Evolutionary conservation across 1,140 invertebrate species (phyloP).

Genomic region (Bacillus rossius): DNA sequence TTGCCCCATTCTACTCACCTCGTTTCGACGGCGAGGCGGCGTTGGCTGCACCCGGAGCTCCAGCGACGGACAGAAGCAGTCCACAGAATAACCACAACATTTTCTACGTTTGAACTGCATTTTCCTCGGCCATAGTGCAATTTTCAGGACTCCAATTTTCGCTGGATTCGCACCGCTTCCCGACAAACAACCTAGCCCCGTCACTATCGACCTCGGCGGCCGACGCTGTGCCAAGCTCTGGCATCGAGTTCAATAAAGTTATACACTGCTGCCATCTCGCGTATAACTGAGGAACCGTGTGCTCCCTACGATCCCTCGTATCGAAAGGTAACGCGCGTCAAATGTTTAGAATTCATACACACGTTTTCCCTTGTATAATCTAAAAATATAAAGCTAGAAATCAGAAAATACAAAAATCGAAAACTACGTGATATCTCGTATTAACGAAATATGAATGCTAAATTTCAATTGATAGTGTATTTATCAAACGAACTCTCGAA

Average conservation of each 20-base stretch:
- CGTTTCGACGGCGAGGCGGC: conserved; percentile 13
- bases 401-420: no score
- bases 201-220: conserved; percentile 22
- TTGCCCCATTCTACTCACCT: conserved; percentile 5
- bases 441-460: no score
- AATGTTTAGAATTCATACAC: no score
- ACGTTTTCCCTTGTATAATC: no score
- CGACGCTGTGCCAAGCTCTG: conserved; percentile 20
- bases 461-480: no score
- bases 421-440: no score
- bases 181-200: conserved; percentile 10
- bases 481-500: no score
- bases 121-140: conserved; percentile 26
- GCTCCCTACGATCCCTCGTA: no score
- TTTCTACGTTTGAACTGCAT: conserved; percentile 27
- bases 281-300: no score
- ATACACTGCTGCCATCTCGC: conserved; percentile 19
- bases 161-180: conserved; percentile 17
- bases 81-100: conserved; percentile 26
- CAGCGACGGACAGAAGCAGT: conserved; percentile 20
- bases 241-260: conserved; percentile 20
- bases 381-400: no score
- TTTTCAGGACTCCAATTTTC: conserved; percentile 16
- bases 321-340: no score
- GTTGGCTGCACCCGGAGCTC: conserved; percentile 4